Base-by-base conservation (phyloP, 2,888 invertebrate genomes). In the Pristionchus exspectatus region DNA sequence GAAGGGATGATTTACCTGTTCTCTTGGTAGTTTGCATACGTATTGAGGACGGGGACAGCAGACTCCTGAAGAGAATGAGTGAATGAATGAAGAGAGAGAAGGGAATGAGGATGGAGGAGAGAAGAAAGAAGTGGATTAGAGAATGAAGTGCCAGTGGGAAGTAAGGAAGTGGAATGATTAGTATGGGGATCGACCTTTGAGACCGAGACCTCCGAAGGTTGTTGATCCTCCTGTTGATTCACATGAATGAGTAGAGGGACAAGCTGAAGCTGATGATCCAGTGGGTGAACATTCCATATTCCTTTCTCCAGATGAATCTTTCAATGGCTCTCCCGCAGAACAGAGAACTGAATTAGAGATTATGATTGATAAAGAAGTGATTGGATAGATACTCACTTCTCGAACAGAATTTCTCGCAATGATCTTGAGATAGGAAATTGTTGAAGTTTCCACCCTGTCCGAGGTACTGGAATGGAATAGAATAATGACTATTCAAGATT, bases 401-500 rank as follows among this genome's bases (percentile, higher is more conserved):
- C 21, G 94, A 94, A 91, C 94, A 94, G 94, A 94, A 94, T 91
- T 94, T 94, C 91, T 94, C 94, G 91, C 94, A 94, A 85, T 94
- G 94, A 87, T 94, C 94, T 87, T 94, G 94, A 0, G 93, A 93
- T 30, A 94, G 92, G 92, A 94, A 94, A 91, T 94, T 94, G 93
- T 94, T 94, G 92, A 95, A 95, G 93, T 95, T 95, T 69, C 95
- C 95, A 81, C 95, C 95, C 88, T 94, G 94, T 72, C 95, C 95
- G 83, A 95, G 91, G 86, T 94, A 95, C 92, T 93, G 89, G 21
- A 92, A 90, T 27, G 33, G 30, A n/a, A n/a, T 38, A 5, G 38
- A 66, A 18, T 18, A 50, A 66, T 90, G 50, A 74, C 33, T 74
- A 74, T 7, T 21, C 10, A 30, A 2, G 38, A 30, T 30, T 21